Percentiles rank a stretch among this genome's conserved stretches.
These are phyloP conservation scores for Takifugu rubripes DNA, from an alignment of 2,797 vertebrate species.

Conservation along the genomic window DNA sequence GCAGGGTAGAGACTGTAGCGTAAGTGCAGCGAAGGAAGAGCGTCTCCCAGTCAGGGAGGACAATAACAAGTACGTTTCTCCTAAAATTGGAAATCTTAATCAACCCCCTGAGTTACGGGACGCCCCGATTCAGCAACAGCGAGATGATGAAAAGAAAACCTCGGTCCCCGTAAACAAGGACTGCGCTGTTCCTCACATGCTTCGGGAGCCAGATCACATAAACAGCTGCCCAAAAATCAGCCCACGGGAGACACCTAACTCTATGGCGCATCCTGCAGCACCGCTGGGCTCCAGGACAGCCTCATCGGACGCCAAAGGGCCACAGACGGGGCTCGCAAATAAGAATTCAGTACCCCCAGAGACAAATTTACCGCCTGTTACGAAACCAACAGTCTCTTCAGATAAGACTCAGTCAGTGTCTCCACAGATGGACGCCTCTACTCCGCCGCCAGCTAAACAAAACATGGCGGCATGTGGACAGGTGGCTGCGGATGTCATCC, in stretches of 20 bases:
- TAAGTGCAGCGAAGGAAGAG: slow-evolving; percentile 40
- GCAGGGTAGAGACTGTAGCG: slow-evolving; percentile 47
- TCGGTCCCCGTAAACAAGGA: slow-evolving; percentile 29
- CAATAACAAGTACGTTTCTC: slow-evolving; percentile 28
- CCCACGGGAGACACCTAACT: slow-evolving; percentile 30
- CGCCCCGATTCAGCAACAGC: slow-evolving; percentile 27
- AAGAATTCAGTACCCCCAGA: slow-evolving; percentile 23
- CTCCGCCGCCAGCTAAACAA: slow-evolving; percentile 31
- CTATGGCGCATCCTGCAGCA: slow-evolving; percentile 18
- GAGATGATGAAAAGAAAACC: slow-evolving; percentile 27
- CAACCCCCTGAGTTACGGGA: slow-evolving; percentile 28
- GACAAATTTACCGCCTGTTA: slow-evolving; percentile 36
- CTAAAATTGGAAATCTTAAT: slow-evolving; percentile 46
- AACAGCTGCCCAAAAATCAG: slow-evolving; percentile 26
- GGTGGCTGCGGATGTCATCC: slow-evolving; percentile 25
- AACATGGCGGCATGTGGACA: slow-evolving; percentile 27
- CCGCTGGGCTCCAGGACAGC: slow-evolving; percentile 8
- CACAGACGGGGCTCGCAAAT: slow-evolving; percentile 12
- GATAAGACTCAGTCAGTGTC: slow-evolving; percentile 45
- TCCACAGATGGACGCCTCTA: slow-evolving; percentile 34
- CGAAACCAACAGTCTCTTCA: slow-evolving; percentile 33
- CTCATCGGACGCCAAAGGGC: slow-evolving; percentile 20
- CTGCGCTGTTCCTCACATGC: slow-evolving; percentile 30
- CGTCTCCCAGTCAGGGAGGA: slow-evolving; percentile 12
- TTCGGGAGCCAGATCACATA: slow-evolving; percentile 39